Conservation (phyloP, 2,113 vertebrate species). For the Rhinogobius similis region DNA sequence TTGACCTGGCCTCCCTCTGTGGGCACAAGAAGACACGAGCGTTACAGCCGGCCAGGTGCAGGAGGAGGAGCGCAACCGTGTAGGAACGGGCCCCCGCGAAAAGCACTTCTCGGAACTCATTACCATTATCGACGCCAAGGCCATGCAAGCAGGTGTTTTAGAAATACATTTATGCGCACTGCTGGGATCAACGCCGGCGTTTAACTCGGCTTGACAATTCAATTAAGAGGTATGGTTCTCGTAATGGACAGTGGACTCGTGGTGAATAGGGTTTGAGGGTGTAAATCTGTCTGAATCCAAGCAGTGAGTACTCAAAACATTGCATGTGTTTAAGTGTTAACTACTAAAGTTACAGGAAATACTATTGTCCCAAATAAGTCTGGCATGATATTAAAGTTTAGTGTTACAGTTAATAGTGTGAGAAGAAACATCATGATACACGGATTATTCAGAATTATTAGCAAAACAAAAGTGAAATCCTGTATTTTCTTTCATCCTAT, state of each 20-base stretch:
- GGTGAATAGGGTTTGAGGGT: neutral
- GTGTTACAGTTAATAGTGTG: no score
- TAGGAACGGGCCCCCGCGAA: neutral
- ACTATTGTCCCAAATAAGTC: neutral
- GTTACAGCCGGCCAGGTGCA: constrained; percentile 21
- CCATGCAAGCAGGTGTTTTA: neutral
- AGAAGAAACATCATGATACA: no score
- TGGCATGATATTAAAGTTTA: no score
- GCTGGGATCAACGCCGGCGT: neutral
- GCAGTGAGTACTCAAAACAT: neutral
- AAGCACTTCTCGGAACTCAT: neutral
- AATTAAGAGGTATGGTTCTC: neutral
- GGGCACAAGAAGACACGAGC: constrained; percentile 31
- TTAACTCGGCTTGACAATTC: neutral
- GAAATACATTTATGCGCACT: neutral
- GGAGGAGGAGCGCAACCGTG: neutral
- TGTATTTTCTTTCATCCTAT: no score
- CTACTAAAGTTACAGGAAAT: neutral
- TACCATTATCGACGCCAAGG: neutral
- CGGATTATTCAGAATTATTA: no score
- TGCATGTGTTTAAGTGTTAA: no score
- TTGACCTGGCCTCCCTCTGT: constrained; percentile 92
- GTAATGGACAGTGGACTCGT: neutral
- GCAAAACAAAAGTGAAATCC: no score
- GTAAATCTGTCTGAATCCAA: neutral